Evolutionary conservation across 1,140 invertebrate genomes (phyloP).

Genomic region (Cataglyphis hispanica): DNA sequence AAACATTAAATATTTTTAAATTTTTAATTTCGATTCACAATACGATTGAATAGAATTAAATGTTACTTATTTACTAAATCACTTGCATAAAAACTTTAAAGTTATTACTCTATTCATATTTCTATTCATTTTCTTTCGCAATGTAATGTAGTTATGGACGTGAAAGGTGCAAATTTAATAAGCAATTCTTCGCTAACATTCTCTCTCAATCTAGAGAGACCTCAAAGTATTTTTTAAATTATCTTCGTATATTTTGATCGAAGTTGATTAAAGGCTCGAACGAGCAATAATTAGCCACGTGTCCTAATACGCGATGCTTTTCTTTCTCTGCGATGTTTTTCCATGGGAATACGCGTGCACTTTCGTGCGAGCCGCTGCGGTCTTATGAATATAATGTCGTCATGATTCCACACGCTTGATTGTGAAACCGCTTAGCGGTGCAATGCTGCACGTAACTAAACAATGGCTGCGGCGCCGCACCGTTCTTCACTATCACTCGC

Average conservation of each 20-base stretch:
- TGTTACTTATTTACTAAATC: neutral
- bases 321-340: neutral
- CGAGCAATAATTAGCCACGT: conserved; percentile 5
- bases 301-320: neutral
- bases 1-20: neutral
- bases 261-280: conserved; percentile 38
- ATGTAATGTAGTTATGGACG: neutral
- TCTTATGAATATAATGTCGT: conserved; percentile 82
- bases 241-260: neutral
- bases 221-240: conserved; percentile 13
- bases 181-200: conserved; percentile 20
- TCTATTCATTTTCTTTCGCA: too few relatives aligned
- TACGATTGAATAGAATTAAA: conserved; percentile 8
- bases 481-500: conserved; percentile 43
- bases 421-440: conserved; percentile 76
- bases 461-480: conserved; percentile 73
- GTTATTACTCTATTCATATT: conserved; percentile 51
- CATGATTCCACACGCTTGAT: conserved; percentile 82
- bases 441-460: conserved; percentile 77
- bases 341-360: conserved; percentile 61
- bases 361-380: conserved; percentile 71
- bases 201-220: neutral
- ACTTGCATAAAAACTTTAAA: neutral
- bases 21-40: neutral
- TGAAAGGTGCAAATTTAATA: conserved; percentile 40